Conservation (phyloP, 2,113 vertebrate genomes). For the Tragelaphus strepsiceros region DNA sequence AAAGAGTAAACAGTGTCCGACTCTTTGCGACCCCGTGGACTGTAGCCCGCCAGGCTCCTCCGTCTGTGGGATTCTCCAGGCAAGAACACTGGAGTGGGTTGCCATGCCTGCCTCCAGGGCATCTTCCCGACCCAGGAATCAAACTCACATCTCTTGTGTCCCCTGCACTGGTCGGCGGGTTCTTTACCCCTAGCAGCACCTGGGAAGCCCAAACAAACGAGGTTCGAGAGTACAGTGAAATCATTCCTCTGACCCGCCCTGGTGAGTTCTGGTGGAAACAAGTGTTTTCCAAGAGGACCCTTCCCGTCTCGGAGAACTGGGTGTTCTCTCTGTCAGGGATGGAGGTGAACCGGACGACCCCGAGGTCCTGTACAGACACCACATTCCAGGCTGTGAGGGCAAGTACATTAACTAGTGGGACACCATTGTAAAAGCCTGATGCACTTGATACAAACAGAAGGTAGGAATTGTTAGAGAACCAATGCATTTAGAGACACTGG, state of each 20-base stretch:
- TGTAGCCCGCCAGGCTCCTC: not conserved
- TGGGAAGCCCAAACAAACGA: not conserved
- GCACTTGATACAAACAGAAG: not conserved
- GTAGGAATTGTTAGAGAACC: not conserved
- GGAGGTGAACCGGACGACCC: not conserved
- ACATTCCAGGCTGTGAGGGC: not conserved
- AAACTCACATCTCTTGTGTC: not conserved
- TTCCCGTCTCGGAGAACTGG: not conserved
- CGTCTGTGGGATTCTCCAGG: not conserved
- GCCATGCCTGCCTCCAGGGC: not conserved
- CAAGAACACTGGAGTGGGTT: not conserved
- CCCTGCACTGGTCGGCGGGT: rapidly evolving
- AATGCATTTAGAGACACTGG: rapidly evolving
- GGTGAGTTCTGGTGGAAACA: not conserved
- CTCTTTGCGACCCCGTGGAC: not conserved
- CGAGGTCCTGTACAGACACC: not conserved
- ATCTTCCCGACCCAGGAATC: not conserved
- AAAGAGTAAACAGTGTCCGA: not conserved
- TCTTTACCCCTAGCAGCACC: not conserved
- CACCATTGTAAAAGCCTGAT: not conserved
- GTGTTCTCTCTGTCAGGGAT: not conserved
- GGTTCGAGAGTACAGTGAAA: not conserved
- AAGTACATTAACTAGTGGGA: not conserved
- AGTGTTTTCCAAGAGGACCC: not conserved
- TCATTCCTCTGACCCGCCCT: not conserved